Evolutionary conservation across 2,113 vertebrate species (phyloP).

Genomic region (Onychostruthus taczanowskii): DNA sequence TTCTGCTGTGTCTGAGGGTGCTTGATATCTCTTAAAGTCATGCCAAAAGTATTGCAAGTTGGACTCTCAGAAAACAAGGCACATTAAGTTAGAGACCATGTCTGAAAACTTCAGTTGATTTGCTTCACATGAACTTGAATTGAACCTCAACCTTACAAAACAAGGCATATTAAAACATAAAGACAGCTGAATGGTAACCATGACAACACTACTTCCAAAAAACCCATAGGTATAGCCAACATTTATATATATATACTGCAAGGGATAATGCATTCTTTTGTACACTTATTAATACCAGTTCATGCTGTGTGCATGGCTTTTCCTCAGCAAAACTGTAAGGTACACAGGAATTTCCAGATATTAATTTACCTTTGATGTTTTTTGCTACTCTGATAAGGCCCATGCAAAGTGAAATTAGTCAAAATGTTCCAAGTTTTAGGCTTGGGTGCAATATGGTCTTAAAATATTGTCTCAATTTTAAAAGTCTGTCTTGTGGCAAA

Average conservation of each 20-base stretch:
- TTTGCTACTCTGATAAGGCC: neutral
- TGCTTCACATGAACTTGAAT: constrained; percentile 14
- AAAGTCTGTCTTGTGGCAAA: neutral
- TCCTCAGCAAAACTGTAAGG: neutral
- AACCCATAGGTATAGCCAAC: neutral
- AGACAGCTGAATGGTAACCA: constrained; percentile 43
- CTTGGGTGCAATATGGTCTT: neutral
- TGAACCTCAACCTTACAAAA: constrained; percentile 44
- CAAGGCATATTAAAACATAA: constrained; percentile 13
- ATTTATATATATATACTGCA: neutral
- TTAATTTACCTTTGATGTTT: neutral
- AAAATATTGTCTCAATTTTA: neutral
- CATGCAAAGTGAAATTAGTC: neutral
- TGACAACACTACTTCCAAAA: constrained; percentile 24
- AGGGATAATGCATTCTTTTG: neutral
- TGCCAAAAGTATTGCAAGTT: neutral
- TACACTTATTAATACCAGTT: neutral
- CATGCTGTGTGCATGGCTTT: neutral
- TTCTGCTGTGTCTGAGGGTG: neutral
- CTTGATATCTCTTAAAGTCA: neutral
- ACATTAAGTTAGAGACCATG: neutral
- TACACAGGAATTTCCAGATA: neutral
- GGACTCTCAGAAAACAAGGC: neutral
- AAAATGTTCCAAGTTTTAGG: neutral
- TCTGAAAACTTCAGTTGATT: constrained; percentile 13